Base-by-base conservation (phyloP, 2,888 invertebrate genomes). In the Tipula helvola region DNA sequence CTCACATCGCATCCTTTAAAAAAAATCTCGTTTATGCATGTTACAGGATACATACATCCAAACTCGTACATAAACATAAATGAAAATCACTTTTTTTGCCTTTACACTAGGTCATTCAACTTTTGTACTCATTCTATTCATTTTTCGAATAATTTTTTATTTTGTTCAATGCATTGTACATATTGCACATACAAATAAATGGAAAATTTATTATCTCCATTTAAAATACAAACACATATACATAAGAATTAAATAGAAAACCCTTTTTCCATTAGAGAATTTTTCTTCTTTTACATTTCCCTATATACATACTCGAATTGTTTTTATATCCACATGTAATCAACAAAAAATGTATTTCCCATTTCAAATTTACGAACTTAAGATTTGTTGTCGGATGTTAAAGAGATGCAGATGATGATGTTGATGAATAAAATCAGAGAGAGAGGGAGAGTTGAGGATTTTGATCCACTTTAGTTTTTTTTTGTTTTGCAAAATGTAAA, bases 61-160 rank as follows among this genome's bases (percentile, higher is more conserved):
- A n/a, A 28, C 28, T 28, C 28, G 28, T 28, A 28, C 28, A 28
- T 28, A 28, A 28, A 28, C 28, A 28, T 39, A 71, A 52, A 18
- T 12, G 28, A 71, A 71, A 71, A 71, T 10, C 71, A 28, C 28
- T 3, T 71, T 52, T 71, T 28, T 28, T 28, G 28, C 71, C 71
- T 71, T 71, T 71, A 71, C 71, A 71, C 71, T 71, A 71, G 71
- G 71, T 71, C 71, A 71, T 71, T 71, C 71, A 71, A 71, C 71
- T 71, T 28, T 16, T n/a, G 52, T 16, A 71, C 71, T 28, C 71
- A 71, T 71, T 18, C 71, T 71, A 10, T 28, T 28, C 71, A 71
- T 71, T 71, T 28, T 28, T 13, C 71, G 28, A 71, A 71, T 28
- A 28, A 10, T 71, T 71, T 28, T 71, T 52, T 28, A 28, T 13